Base-by-base conservation (phyloP, 2,888 invertebrate genomes). In the Drosophila quinaria region DNA sequence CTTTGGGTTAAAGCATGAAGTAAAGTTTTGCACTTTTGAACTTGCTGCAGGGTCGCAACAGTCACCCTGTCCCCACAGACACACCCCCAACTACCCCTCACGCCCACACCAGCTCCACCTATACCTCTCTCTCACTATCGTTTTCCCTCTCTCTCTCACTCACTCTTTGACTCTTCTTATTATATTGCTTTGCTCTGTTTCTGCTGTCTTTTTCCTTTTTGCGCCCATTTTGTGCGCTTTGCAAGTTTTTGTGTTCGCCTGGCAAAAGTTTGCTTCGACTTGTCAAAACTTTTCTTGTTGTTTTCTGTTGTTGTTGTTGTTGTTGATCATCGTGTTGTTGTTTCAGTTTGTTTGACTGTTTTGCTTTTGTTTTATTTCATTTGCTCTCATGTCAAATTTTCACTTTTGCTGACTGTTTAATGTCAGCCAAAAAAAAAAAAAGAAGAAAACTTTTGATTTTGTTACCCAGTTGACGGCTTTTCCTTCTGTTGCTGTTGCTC, bases 391-490 rank as follows among this genome's bases (percentile, higher is more conserved):
- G 86, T 85, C 87, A 85, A 87, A 84, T 85, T 84, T 84, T 84
- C 83, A 87, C 88, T 87, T 84, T 84, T 87, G 70, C 87, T 81
- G 82, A 85, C 87, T 84, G 73, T 87, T 83, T 84, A 87, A 84
- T 80, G 87, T 84, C 75, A 75, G 72, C 41, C 69, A 59, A 75
- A 79, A 55, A 41, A 6, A 29, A 41, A 58, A 75, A 66, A 50
- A 13, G 13, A 44, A 33, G 13, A 13, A 49, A 77, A 78, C 67
- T 77, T 75, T 66, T 66, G 42, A 76, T 74, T 76, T 59, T 65
- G 37, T 46, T 70, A 41, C 47, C 37, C 60, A 60, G 66, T 42
- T 72, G 74, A 54, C 41, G 49, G 56, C 39, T 35, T 60, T 68
- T 25, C 49, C 47, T 39, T 13, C 47, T 50, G 33, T n/a, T 50